A percentile compares a stretch with the other conserved stretches of the same genome.
Evolutionary conservation across 2,797 vertebrate species (phyloP).

Genomic region (Hipposideros larvatus): DNA sequence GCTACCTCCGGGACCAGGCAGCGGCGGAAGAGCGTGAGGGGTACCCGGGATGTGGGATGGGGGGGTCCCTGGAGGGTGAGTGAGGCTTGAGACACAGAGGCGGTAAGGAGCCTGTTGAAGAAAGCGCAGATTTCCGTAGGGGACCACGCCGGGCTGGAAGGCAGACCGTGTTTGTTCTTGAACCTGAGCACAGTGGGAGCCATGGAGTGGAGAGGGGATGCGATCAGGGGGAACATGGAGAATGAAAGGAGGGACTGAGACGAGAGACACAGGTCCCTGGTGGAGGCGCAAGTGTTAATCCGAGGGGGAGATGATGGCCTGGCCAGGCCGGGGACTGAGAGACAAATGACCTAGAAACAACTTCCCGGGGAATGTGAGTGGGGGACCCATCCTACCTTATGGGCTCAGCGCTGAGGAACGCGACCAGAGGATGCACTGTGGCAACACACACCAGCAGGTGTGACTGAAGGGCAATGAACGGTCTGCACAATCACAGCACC

Average conservation of each 20-base stretch:
- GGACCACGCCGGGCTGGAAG: background rate
- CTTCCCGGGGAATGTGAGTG: background rate
- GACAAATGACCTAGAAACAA: background rate
- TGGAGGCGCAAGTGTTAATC: background rate
- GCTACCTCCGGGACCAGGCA: background rate
- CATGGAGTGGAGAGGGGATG: background rate
- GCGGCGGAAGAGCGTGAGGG: background rate
- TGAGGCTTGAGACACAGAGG: background rate
- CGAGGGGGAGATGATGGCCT: background rate
- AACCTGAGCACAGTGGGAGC: background rate
- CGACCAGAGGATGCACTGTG: rapidly evolving
- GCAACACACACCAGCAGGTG: background rate
- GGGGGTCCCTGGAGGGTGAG: background rate
- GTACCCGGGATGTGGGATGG: rapidly evolving
- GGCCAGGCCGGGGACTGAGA: background rate
- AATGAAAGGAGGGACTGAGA: background rate
- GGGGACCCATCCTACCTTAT: background rate
- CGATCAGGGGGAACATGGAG: background rate
- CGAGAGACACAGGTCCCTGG: rapidly evolving
- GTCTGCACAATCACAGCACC: rapidly evolving
- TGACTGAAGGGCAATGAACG: background rate
- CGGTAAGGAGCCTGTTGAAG: background rate
- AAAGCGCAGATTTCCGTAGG: background rate
- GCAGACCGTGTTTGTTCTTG: background rate
- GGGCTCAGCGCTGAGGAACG: background rate